Percentiles rank a stretch among this genome's conserved stretches.
phyloP scores from a whole-genome alignment of 2,888 invertebrate genomes.

The Sinhomidia bicolor region DNA sequence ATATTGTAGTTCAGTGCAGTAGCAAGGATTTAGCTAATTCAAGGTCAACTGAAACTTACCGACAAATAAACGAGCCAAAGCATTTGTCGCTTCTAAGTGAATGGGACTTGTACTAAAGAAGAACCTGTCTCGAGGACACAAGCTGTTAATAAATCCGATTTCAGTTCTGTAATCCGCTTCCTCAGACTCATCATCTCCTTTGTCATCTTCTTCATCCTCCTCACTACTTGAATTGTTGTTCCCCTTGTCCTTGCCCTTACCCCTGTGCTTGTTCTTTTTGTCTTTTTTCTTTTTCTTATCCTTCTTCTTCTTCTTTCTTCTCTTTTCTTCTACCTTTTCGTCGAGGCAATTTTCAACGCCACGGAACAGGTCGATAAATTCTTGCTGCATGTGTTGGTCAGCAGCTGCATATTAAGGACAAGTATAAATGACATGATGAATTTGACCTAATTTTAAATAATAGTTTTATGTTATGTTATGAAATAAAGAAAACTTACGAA shows the following conservation, averaged over 20 bases:
- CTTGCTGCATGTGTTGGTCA: slow-evolving; percentile 58
- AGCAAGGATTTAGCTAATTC: not conserved
- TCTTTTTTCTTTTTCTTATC: slow-evolving; percentile 17
- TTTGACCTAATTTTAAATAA: no score
- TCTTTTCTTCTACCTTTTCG: slow-evolving; percentile 43
- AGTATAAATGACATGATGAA: slow-evolving; percentile 6
- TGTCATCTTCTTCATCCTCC: slow-evolving; percentile 51
- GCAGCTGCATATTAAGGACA: slow-evolving; percentile 35
- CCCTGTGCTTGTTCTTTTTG: not conserved
- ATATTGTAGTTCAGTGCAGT: no score
- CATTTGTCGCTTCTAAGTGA: slow-evolving; percentile 41
- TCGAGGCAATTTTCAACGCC: slow-evolving; percentile 53
- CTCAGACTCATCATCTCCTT: not conserved
- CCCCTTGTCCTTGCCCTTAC: slow-evolving; percentile 5
- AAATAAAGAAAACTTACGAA: slow-evolving; percentile 62
- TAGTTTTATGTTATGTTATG: no score
- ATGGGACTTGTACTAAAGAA: slow-evolving; percentile 61
- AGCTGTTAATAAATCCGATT: slow-evolving; percentile 45
- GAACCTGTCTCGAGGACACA: slow-evolving; percentile 58
- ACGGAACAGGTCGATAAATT: slow-evolving; percentile 64
- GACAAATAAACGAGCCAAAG: slow-evolving; percentile 35
- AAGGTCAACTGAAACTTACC: not conserved
- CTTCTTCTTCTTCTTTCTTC: slow-evolving; percentile 54
- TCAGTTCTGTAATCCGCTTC: slow-evolving; percentile 24
- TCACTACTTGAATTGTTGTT: not conserved